Conservation (phyloP, 2,888 invertebrate species). For the Amphimallon solstitiale region DNA sequence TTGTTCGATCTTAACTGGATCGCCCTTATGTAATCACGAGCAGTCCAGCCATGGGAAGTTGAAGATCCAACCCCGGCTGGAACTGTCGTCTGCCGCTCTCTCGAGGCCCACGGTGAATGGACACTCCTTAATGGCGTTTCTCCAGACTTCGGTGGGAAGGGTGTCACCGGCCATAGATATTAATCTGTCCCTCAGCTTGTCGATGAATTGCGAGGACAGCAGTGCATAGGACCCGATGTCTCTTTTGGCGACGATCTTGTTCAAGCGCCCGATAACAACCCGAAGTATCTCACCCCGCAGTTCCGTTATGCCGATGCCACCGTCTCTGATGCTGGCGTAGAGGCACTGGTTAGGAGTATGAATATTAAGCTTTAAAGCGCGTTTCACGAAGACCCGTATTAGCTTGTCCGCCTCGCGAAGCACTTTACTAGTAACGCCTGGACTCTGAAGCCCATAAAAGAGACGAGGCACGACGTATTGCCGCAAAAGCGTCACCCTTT, state of each 20-base stretch:
- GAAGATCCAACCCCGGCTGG: slow-evolving; percentile 43
- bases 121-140: not conserved
- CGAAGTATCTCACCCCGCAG: slow-evolving; percentile 42
- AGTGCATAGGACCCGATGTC: not conserved
- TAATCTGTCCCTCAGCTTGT: not conserved
- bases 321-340: slow-evolving; percentile 42
- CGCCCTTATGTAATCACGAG: not conserved
- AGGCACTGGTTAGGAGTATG: slow-evolving; percentile 42
- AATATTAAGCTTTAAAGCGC: slow-evolving; percentile 51
- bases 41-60: slow-evolving; percentile 41
- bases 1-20: slow-evolving; percentile 38
- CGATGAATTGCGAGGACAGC: not conserved
- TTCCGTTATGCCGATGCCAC: slow-evolving; percentile 48
- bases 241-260: slow-evolving; percentile 38
- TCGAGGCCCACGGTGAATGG: slow-evolving; percentile 14
- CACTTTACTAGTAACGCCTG: no score
- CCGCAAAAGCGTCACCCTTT: no score
- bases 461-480: slow-evolving; percentile 46
- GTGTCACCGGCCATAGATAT: slow-evolving; percentile 44
- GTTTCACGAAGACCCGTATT: slow-evolving; percentile 50
- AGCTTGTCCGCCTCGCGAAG: slow-evolving; percentile 49
- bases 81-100: slow-evolving; percentile 35
- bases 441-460: no score
- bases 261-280: not conserved
- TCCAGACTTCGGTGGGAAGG: slow-evolving; percentile 44